These are phyloP conservation scores for Heliconius ethilla DNA, from an alignment of 2,888 invertebrate species.

Conservation along the genomic window DNA sequence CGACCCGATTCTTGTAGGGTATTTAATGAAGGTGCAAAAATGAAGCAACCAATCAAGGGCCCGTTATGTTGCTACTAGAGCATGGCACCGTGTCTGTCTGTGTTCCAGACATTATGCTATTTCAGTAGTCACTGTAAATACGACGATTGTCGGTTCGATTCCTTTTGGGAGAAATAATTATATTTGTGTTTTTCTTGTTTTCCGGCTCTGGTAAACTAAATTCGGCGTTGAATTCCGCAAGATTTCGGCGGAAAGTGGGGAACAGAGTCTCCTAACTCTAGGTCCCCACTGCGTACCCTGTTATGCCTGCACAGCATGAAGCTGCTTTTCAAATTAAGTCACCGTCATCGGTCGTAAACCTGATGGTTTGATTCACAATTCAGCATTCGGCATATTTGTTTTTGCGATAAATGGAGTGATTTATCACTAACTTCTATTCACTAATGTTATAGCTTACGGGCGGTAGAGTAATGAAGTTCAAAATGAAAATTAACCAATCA, in stretches of 20 bases:
- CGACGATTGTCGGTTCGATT: too few relatives aligned
- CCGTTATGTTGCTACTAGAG: slow-evolving; percentile 62
- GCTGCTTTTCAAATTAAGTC: too few relatives aligned
- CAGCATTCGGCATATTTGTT: too few relatives aligned
- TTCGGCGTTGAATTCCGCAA: not conserved
- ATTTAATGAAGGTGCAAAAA: slow-evolving; percentile 67
- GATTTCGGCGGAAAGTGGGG: not conserved
- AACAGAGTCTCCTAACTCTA: too few relatives aligned
- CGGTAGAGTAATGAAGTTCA: slow-evolving; percentile 59
- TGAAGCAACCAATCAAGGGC: slow-evolving; percentile 71
- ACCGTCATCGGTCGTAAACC: too few relatives aligned
- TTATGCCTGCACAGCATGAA: too few relatives aligned
- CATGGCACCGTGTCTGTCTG: slow-evolving; percentile 71
- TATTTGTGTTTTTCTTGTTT: too few relatives aligned
- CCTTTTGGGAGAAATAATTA: too few relatives aligned
- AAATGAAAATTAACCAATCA: slow-evolving; percentile 74
- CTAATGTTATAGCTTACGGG: too few relatives aligned
- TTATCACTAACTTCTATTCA: not conserved
- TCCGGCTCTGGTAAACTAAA: too few relatives aligned
- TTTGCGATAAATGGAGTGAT: not conserved
- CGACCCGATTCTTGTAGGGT: slow-evolving; percentile 7
- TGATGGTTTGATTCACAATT: too few relatives aligned
- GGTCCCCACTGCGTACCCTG: too few relatives aligned
- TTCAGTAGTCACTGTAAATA: not conserved
- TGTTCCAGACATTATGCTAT: slow-evolving; percentile 51